phyloP scores from a whole-genome alignment of 2,797 vertebrate species.

The Hoplostethus mediterraneus region DNA sequence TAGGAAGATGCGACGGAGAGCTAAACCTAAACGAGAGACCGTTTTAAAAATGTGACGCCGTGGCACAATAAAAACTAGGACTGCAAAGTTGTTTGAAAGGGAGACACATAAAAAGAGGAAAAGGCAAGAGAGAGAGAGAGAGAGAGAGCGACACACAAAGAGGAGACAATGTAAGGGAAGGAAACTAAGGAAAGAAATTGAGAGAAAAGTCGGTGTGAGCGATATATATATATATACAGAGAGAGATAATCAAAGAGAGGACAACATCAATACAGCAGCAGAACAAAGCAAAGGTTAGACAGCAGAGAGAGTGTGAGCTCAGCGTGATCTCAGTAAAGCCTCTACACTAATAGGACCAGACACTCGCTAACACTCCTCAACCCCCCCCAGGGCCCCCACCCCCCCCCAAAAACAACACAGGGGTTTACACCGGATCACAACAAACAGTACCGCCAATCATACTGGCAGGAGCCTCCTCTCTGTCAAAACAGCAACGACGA shows the following conservation, averaged over 20 bases:
- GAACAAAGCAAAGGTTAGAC: conserved; percentile 53
- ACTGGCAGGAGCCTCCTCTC: conserved; percentile 21
- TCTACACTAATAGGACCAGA: conserved; percentile 56
- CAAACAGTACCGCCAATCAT: conserved; percentile 20
- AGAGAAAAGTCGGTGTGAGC: conserved; percentile 20
- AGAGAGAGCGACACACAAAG: not conserved
- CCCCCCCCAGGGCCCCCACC: conserved; percentile 50
- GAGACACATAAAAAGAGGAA: too few relatives aligned
- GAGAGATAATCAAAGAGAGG: conserved; percentile 36
- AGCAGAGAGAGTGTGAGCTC: conserved; percentile 41
- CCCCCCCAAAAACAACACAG: conserved; percentile 29
- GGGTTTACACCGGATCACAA: conserved; percentile 62
- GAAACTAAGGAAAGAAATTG: conserved; percentile 9
- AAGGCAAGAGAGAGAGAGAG: not conserved
- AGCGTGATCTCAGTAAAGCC: conserved; percentile 61
- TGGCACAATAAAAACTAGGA: too few relatives aligned
- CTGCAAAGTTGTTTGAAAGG: too few relatives aligned
- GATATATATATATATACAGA: conserved; percentile 18
- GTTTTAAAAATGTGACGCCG: conserved; percentile 20
- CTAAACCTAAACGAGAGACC: not conserved
- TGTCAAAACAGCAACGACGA: not conserved
- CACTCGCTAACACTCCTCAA: conserved; percentile 36
- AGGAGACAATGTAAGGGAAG: too few relatives aligned
- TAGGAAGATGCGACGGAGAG: conserved; percentile 3
- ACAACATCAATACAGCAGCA: conserved; percentile 47